phyloP scores from a whole-genome alignment of 2,888 invertebrate genomes.

The Drosophila paramelanica region DNA sequence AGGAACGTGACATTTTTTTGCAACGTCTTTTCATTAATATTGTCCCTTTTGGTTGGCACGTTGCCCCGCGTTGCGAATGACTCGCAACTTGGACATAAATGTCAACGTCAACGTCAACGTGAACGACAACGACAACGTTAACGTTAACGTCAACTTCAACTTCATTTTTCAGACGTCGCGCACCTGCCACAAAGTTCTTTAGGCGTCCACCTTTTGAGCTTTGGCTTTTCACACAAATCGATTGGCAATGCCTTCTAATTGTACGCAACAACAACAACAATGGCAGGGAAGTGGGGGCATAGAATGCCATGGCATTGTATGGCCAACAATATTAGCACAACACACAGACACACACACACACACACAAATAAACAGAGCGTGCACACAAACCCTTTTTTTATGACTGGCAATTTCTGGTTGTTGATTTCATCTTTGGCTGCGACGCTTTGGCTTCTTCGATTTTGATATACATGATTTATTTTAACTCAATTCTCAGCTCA shows the following conservation, averaged over 20 bases:
- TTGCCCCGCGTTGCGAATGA: constrained; percentile 41
- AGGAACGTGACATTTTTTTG: constrained; percentile 74
- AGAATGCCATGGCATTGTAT: constrained; percentile 63
- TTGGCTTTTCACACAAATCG: constrained; percentile 78
- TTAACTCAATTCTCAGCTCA: constrained; percentile 36
- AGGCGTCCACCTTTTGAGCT: constrained; percentile 71
- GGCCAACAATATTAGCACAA: constrained; percentile 62
- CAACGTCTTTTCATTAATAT: constrained; percentile 76
- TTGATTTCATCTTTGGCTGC: constrained; percentile 79
- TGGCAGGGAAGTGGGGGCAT: not conserved
- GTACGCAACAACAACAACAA: constrained; percentile 61
- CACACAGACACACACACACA: constrained; percentile 54
- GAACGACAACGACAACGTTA: constrained; percentile 47
- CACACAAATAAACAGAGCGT: constrained; percentile 13
- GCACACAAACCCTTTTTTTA: constrained; percentile 70
- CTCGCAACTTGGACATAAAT: constrained; percentile 44
- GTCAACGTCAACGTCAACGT: constrained; percentile 56
- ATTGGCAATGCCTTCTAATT: constrained; percentile 81
- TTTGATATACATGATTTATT: constrained; percentile 74
- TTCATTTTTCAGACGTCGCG: constrained; percentile 76
- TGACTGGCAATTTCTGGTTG: constrained; percentile 79
- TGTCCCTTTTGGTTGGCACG: constrained; percentile 60
- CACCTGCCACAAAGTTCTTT: constrained; percentile 61
- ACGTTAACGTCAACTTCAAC: constrained; percentile 46
- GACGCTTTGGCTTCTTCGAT: constrained; percentile 69